Base-by-base conservation (phyloP, 2,888 invertebrate species). In the Drosophila falleni region DNA sequence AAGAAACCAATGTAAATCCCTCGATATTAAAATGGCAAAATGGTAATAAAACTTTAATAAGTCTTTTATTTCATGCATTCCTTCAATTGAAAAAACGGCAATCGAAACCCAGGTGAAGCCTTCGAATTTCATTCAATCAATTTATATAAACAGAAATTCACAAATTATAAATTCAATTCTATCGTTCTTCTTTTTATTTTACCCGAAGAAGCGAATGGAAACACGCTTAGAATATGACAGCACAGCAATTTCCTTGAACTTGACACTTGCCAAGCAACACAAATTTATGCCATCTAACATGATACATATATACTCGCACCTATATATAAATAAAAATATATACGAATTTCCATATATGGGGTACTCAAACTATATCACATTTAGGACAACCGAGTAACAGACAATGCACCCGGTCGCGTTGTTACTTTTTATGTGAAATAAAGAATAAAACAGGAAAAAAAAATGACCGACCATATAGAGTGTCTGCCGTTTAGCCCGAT, bases 191-290 rank as follows among this genome's bases (percentile, higher is more conserved):
- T 15, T n/a, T 42, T 42, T n/a, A 8, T 9, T 35, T 55, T 64
- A 26, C 11, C 15, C 10, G 26, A 19, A 49, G n/a, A 44, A 58
- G n/a, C 39, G 15, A 29, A 63, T 65, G 70, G 63, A 66, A 73
- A 82, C 75, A 79, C 67, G 71, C 71, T 80, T 64, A 66, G 42
- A 80, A 83, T 84, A 68, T 83, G 89, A 74, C 74, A 84, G 67
- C 82, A 61, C 66, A 68, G 83, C 86, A 79, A 76, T 90, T 91
- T 82, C 91, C 90, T 88, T 91, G 91, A 91, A 91, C 91, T 91
- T 91, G 91, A 91, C 90, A 90, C 91, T 82, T 53, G 68, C 51
- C 71, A 61, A 59, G 74, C 67, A 60, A 71, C 69, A 71, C 59
- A 76, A 53, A 65, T 50, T 51, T 69, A 60, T 49, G 63, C 29